Evolutionary conservation across 2,888 invertebrate species (phyloP), one percentile per base, ranked within the genome.

Genomic region (Drosophila stalkeri): DNA sequence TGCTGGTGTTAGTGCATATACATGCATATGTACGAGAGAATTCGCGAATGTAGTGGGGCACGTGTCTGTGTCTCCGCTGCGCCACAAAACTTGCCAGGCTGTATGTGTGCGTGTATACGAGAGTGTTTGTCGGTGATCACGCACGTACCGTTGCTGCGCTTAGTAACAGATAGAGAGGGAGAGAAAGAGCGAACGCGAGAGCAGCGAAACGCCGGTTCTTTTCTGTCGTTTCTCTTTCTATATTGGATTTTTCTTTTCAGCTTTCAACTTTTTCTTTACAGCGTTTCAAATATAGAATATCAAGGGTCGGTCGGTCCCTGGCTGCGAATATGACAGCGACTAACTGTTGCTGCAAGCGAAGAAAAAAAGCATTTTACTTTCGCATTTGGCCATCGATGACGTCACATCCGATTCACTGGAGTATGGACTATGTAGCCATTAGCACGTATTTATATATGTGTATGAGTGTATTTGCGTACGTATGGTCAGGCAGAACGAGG

Each of bases 31-130:
- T 71, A 59, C 68, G 72, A 74, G 82, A 84, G 80, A 85, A 80
- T 86, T 82, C 84, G 89, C 88, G 64, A 88, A 82, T 92, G 92
- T 92, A 90, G 89, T 91, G 90, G 91, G 92, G 92, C 92, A 92
- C 92, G 92, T 92, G 92, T 92, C 27, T 27, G 81, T 86, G 82
- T 74, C 72, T 79, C 54, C 51, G 72, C 77, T 72, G 54, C 76
- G 70, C 75, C 59, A 61, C 76, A 65, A 75, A 75, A 75, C 69
- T 70, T 75, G 56, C 77, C 66, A 65, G 69, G 68, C 68, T 59
- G 59, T 18, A 44, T 77, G 51, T 73, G 72, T 70, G 61, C 75
- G 49, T 79, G 74, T 79, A 74, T 71, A 84, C 75, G 75, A 75
- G 84, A 71, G 70, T 71, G 84, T 74, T 74, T 73, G 78, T 69